These are phyloP conservation scores for Coreoperca whiteheadi DNA, from an alignment of 2,113 vertebrate genomes.

Conservation along the genomic window DNA sequence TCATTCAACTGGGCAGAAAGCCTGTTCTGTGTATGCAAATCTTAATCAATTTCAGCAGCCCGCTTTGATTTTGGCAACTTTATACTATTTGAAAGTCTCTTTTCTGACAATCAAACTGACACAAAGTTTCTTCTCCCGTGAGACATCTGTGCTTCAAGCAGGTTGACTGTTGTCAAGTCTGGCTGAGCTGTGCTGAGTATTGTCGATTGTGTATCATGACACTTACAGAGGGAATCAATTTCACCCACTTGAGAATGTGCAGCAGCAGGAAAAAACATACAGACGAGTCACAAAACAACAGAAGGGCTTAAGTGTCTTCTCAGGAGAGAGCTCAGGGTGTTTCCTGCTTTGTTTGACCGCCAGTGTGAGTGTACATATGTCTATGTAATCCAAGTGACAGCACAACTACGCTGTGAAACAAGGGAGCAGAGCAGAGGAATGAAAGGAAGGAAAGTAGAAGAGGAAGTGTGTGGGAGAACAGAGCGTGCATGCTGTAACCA, in stretches of 20 bases:
- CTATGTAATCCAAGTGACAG: background rate
- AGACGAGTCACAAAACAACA: constrained; percentile 45
- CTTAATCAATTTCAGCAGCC: constrained; percentile 11
- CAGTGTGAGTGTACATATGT: background rate
- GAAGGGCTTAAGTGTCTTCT: constrained; percentile 1
- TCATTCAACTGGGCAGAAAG: constrained; percentile 32
- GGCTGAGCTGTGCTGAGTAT: background rate
- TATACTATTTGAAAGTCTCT: background rate
- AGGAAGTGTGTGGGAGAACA: constrained; percentile 66
- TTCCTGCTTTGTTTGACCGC: constrained; percentile 28
- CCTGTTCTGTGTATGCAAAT: constrained; percentile 14
- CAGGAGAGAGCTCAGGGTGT: constrained; percentile 20
- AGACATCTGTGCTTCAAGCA: background rate
- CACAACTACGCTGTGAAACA: constrained; percentile 5
- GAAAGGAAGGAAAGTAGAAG: background rate
- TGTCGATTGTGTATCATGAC: background rate
- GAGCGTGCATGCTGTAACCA: constrained; percentile 64
- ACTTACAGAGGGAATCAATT: constrained; percentile 37
- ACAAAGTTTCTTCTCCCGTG: background rate
- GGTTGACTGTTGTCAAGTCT: constrained; percentile 21
- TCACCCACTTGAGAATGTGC: constrained; percentile 43
- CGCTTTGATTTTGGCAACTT: constrained; percentile 16
- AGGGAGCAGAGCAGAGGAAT: background rate
- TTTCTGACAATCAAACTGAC: constrained; percentile 8
- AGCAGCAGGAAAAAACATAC: constrained; percentile 3